phyloP scores from a whole-genome alignment of 2,888 invertebrate genomes.

The Apoda limacodes region DNA sequence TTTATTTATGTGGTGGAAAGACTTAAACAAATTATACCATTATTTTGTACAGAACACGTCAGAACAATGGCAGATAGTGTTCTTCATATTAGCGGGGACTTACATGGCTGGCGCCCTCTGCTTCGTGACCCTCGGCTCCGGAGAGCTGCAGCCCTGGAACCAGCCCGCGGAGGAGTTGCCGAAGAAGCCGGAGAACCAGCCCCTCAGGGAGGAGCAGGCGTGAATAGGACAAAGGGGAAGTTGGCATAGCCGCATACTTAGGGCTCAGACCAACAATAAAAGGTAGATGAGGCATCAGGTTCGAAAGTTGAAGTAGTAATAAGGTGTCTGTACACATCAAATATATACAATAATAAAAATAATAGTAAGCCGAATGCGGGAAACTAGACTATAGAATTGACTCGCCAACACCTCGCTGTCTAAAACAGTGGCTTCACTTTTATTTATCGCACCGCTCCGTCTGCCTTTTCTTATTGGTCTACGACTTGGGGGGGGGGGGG shows the following conservation, averaged over 20 bases:
- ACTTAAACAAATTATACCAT: not conserved
- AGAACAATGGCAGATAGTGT: conserved; percentile 83
- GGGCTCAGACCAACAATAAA: too few relatives aligned
- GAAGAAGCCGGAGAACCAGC: conserved; percentile 5
- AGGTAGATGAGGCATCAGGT: too few relatives aligned
- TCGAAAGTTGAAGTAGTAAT: too few relatives aligned
- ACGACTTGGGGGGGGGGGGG: too few relatives aligned
- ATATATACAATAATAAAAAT: too few relatives aligned
- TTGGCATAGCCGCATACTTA: not conserved
- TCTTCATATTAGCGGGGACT: conserved; percentile 80
- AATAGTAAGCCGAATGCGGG: too few relatives aligned
- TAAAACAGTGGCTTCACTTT: too few relatives aligned
- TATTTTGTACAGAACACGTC: conserved; percentile 73
- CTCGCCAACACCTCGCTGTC: too few relatives aligned
- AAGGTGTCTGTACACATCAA: too few relatives aligned
- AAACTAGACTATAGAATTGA: too few relatives aligned
- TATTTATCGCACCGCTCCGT: too few relatives aligned
- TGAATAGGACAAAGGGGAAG: conserved; percentile 35
- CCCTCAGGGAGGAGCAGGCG: conserved; percentile 28
- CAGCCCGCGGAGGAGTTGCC: conserved; percentile 17
- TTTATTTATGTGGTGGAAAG: not conserved
- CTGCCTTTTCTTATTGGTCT: too few relatives aligned
- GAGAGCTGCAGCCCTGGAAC: conserved; percentile 71
- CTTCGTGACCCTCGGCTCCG: conserved; percentile 75
- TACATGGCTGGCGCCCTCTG: conserved; percentile 75